Conservation (phyloP, 2,797 vertebrate genomes). For the Microhierax caerulescens region DNA sequence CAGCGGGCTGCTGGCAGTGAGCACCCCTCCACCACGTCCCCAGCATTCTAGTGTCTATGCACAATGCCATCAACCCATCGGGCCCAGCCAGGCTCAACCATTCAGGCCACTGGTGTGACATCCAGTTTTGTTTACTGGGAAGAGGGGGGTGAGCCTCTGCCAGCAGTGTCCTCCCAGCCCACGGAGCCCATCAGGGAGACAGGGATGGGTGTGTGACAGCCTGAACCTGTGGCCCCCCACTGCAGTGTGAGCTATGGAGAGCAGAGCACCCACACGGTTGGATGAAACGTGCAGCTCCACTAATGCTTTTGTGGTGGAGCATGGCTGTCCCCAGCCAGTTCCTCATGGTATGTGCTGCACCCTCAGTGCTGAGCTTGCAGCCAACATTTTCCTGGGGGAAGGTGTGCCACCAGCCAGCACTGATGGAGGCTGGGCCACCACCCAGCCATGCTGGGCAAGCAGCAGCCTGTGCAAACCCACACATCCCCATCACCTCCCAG, state of each 20-base stretch:
- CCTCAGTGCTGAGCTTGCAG: not conserved
- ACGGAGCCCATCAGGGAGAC: not conserved
- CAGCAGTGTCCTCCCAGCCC: not conserved
- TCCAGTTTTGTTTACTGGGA: not conserved
- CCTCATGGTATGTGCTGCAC: rapidly evolving
- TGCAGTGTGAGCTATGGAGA: not conserved
- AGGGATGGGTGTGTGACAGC: not conserved
- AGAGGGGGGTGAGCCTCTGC: not conserved
- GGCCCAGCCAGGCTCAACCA: rapidly evolving
- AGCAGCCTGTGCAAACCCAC: not conserved
- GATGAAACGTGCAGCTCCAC: rapidly evolving
- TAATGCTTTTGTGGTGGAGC: not conserved
- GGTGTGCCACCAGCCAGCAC: not conserved
- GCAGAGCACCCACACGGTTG: not conserved
- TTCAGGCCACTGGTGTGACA: not conserved
- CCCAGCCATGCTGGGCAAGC: not conserved
- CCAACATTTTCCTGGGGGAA: rapidly evolving
- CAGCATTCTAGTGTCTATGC: not conserved
- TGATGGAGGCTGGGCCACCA: not conserved
- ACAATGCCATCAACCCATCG: not conserved
- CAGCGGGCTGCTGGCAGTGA: rapidly evolving
- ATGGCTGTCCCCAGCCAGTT: not conserved
- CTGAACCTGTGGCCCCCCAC: too few species aligned
- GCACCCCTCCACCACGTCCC: rapidly evolving
- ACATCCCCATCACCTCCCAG: not conserved